Evolutionary conservation across 1,140 invertebrate species (phyloP).

Genomic region (Drosophila lacertosa): DNA sequence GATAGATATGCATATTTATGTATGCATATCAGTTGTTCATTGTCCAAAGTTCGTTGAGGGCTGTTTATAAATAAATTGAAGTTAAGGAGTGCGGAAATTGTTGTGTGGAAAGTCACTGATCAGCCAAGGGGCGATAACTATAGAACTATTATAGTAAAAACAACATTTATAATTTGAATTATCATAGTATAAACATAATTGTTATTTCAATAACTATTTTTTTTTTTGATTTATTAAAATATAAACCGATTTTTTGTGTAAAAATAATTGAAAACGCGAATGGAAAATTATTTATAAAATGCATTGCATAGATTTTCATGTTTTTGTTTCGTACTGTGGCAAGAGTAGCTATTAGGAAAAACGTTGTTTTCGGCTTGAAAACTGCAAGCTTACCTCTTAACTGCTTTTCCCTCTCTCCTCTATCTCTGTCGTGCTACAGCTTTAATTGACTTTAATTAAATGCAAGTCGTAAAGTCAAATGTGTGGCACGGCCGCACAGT

Average conservation of each 20-base stretch:
- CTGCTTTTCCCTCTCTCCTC: background rate
- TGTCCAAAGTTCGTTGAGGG: conserved; percentile 38
- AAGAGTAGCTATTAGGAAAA: too few relatives aligned
- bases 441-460: conserved; percentile 75
- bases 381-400: too few relatives aligned
- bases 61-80: conserved; percentile 46
- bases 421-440: conserved; percentile 28
- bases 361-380: too few relatives aligned
- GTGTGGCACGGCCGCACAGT: conserved; percentile 30
- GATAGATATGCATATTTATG: conserved; percentile 27
- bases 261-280: too few relatives aligned
- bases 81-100: conserved; percentile 19
- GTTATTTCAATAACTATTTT: too few relatives aligned
- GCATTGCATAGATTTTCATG: too few relatives aligned
- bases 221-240: too few relatives aligned
- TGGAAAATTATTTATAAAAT: too few relatives aligned
- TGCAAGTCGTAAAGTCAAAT: conserved; percentile 77
- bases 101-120: conserved; percentile 12
- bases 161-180: background rate
- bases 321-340: too few relatives aligned
- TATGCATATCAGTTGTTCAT: conserved; percentile 36
- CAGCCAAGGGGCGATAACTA: conserved; percentile 22
- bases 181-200: background rate
- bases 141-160: background rate
- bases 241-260: too few relatives aligned